Percentiles rank a stretch among this genome's conserved stretches.
phyloP scores from a whole-genome alignment of 1,140 invertebrate species.

The Catajapyx aquilonaris region DNA sequence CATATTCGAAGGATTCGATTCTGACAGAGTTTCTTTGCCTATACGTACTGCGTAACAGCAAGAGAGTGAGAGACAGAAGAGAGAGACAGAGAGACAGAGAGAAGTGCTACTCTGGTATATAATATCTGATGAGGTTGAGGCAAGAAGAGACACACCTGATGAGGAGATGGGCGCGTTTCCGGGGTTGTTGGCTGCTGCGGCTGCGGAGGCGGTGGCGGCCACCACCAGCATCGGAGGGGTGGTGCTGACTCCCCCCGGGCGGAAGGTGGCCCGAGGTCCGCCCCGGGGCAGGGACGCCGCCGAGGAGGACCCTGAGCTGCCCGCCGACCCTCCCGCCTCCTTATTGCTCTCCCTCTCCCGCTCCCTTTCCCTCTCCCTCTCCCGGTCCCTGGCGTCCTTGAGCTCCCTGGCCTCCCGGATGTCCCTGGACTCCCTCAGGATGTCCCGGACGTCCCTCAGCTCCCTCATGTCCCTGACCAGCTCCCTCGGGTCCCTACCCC shows the following conservation, averaged over 20 bases:
- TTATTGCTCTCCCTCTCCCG: conserved; percentile 21
- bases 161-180: conserved; percentile 16
- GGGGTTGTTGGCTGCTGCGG: conserved; percentile 1
- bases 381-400: conserved; percentile 4
- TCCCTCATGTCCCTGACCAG: conserved; percentile 11
- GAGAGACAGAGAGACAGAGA: conserved; percentile 1
- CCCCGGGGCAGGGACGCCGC: conserved; percentile 14
- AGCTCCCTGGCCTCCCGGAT: conserved; percentile 2
- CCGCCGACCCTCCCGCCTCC: conserved; percentile 13
- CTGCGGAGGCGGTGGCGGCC: conserved; percentile 9
- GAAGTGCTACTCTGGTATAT: conserved; percentile 50
- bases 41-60: too few species aligned
- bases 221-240: conserved; percentile 19
- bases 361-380: conserved; percentile 16
- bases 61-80: conserved; percentile 4
- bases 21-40: too few species aligned
- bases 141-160: conserved; percentile 18
- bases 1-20: too few species aligned
- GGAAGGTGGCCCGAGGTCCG: neutral
- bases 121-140: neutral
- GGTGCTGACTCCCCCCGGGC: neutral
- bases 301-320: conserved; percentile 11
- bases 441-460: conserved; percentile 10
- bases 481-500: conserved; percentile 13
- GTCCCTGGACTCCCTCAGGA: too few species aligned